Evolutionary conservation across 1,140 invertebrate genomes (phyloP).

Genomic region (Dendrolimus kikuchii): DNA sequence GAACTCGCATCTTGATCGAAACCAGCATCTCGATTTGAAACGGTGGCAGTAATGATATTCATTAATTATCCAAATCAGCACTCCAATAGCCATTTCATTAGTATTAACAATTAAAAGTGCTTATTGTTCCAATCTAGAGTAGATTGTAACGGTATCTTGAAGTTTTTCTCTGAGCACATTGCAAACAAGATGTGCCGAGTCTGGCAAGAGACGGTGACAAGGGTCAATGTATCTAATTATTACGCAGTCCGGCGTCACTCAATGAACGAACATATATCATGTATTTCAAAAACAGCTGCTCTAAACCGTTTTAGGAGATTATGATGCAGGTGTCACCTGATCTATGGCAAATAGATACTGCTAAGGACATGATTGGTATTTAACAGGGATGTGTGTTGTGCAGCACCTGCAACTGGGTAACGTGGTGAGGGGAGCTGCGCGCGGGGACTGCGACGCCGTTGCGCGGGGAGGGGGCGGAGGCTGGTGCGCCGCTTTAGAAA

Average conservation of each 20-base stretch:
- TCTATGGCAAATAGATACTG: slow-evolving; percentile 62
- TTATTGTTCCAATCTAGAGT: slow-evolving; percentile 1
- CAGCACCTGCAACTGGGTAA: slow-evolving; percentile 58
- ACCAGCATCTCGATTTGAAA: too few species aligned
- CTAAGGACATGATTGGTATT: slow-evolving; percentile 67
- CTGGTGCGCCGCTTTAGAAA: slow-evolving; percentile 67
- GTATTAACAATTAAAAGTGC: slow-evolving; percentile 6
- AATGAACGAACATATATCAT: slow-evolving; percentile 28
- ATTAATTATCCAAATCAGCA: too few species aligned
- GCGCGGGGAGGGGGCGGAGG: slow-evolving; percentile 33
- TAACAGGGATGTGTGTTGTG: slow-evolving; percentile 61
- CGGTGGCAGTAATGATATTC: too few species aligned
- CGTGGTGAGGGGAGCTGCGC: slow-evolving; percentile 43
- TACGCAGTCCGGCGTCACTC: slow-evolving; percentile 24
- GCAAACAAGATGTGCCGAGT: too few species aligned
- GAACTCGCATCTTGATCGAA: too few species aligned
- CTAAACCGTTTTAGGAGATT: slow-evolving; percentile 48
- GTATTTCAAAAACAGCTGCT: slow-evolving; percentile 47
- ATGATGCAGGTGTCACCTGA: slow-evolving; percentile 58
- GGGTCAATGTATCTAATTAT: slow-evolving; percentile 16
- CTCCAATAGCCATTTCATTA: too few species aligned
- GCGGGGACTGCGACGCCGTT: slow-evolving; percentile 33
- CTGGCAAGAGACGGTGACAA: too few species aligned
- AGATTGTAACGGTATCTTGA: slow-evolving; percentile 2
- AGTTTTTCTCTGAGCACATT: not conserved